Conservation (phyloP, 1,140 invertebrate species). For the Hormaphis cornu region DNA sequence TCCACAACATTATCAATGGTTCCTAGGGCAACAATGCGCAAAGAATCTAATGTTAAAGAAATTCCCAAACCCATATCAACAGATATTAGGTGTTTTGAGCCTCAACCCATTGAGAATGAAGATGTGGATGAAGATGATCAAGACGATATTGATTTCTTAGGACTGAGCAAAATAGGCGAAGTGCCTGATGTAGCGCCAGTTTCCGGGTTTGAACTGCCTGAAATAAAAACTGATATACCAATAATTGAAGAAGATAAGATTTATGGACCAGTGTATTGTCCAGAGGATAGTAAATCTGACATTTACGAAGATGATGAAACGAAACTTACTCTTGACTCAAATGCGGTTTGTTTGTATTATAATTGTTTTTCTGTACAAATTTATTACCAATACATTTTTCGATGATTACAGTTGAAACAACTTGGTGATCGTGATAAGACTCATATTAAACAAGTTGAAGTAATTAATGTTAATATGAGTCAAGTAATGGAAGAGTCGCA, state of each 20-base stretch:
- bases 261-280: conserved; percentile 30
- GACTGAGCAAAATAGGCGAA: conserved; percentile 35
- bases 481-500: conserved; percentile 68
- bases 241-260: conserved; percentile 28
- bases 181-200: conserved; percentile 38
- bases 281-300: conserved; percentile 5
- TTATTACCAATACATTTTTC: background rate
- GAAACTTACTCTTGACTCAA: background rate
- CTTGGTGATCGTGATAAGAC: conserved; percentile 45
- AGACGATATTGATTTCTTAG: conserved; percentile 42
- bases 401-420: conserved; percentile 43
- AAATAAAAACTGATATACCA: conserved; percentile 9
- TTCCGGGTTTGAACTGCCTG: conserved; percentile 37
- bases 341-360: conserved; percentile 1
- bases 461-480: conserved; percentile 76
- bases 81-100: background rate
- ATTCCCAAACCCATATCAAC: background rate
- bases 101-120: conserved; percentile 35
- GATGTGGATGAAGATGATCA: conserved; percentile 46
- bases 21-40: conserved; percentile 33
- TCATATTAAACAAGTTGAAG: conserved; percentile 45
- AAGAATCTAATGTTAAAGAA: background rate
- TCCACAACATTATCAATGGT: conserved; percentile 26
- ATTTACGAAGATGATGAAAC: conserved; percentile 40
- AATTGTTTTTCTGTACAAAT: background rate